Evolutionary conservation across 1,140 invertebrate species (phyloP).

Genomic region (Drosophila virilis): DNA sequence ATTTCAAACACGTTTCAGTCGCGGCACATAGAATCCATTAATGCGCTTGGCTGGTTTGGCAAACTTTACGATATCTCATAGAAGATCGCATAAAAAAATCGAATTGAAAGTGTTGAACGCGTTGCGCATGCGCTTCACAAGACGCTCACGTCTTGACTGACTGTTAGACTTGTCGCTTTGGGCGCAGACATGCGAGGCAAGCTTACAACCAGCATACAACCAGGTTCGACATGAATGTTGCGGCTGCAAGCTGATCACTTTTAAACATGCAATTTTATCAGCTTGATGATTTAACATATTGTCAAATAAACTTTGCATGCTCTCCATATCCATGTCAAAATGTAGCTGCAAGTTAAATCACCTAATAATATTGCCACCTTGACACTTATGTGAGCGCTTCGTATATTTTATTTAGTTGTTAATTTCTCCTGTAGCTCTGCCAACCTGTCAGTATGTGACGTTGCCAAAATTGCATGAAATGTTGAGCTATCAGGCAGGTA

Average conservation of each 20-base stretch:
- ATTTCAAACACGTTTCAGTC: conserved; percentile 68
- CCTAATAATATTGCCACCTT: not conserved
- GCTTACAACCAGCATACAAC: conserved; percentile 30
- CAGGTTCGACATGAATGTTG: conserved; percentile 39
- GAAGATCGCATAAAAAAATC: conserved; percentile 7
- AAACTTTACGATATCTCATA: not conserved
- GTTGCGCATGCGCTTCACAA: conserved; percentile 63
- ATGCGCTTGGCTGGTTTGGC: conserved; percentile 40
- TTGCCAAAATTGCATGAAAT: not conserved
- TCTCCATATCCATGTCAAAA: not conserved
- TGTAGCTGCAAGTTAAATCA: not conserved
- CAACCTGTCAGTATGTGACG: not conserved
- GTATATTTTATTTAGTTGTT: too few relatives aligned
- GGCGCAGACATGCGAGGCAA: not conserved
- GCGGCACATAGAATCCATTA: conserved; percentile 47
- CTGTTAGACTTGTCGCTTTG: conserved; percentile 5
- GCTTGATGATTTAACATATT: conserved; percentile 20
- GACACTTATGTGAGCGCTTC: not conserved
- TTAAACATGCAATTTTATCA: not conserved
- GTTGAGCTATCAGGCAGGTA: not conserved
- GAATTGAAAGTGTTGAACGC: conserved; percentile 1
- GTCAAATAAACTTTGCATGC: not conserved
- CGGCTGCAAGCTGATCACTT: conserved; percentile 5
- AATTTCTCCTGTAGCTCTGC: conserved; percentile 5
- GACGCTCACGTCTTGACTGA: conserved; percentile 54